These are phyloP conservation scores for Drosophila atripex DNA, from an alignment of 2,888 invertebrate species.

Conservation along the genomic window DNA sequence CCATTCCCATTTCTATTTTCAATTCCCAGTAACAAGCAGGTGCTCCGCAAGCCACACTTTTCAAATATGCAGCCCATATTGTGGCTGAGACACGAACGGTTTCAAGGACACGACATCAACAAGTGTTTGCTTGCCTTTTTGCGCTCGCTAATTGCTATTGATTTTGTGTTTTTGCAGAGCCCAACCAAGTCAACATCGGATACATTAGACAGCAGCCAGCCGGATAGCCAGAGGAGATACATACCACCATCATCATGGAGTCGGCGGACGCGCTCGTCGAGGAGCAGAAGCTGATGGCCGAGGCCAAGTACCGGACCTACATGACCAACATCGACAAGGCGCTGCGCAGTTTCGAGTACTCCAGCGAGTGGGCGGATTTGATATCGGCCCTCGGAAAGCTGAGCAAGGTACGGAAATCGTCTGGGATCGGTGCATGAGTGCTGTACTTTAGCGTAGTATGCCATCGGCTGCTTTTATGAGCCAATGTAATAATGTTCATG, in stretches of 20 bases:
- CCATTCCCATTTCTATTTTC: neutral
- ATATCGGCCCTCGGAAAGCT: slow-evolving; percentile 95
- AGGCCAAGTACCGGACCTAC: slow-evolving; percentile 92
- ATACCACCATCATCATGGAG: slow-evolving; percentile 75
- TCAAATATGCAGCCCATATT: slow-evolving; percentile 48
- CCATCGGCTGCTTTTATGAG: no score
- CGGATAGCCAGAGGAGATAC: neutral
- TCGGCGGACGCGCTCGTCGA: slow-evolving; percentile 85
- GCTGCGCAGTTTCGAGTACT: slow-evolving; percentile 94
- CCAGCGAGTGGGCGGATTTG: slow-evolving; percentile 97
- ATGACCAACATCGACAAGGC: slow-evolving; percentile 93
- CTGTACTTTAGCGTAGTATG: neutral
- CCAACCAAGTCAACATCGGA: slow-evolving; percentile 18
- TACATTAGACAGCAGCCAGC: neutral
- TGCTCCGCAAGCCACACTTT: slow-evolving; percentile 61
- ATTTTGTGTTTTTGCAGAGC: slow-evolving; percentile 41
- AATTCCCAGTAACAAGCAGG: slow-evolving; percentile 16
- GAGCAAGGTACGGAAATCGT: slow-evolving; percentile 88
- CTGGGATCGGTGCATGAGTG: neutral
- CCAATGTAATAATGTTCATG: no score
- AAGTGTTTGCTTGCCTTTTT: slow-evolving; percentile 55
- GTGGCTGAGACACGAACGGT: slow-evolving; percentile 13
- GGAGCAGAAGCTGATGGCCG: slow-evolving; percentile 92
- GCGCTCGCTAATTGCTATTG: slow-evolving; percentile 60
- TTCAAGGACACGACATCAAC: slow-evolving; percentile 59